Conservation (phyloP, 2,113 vertebrate genomes). For the Benitochromis conjunctus region DNA sequence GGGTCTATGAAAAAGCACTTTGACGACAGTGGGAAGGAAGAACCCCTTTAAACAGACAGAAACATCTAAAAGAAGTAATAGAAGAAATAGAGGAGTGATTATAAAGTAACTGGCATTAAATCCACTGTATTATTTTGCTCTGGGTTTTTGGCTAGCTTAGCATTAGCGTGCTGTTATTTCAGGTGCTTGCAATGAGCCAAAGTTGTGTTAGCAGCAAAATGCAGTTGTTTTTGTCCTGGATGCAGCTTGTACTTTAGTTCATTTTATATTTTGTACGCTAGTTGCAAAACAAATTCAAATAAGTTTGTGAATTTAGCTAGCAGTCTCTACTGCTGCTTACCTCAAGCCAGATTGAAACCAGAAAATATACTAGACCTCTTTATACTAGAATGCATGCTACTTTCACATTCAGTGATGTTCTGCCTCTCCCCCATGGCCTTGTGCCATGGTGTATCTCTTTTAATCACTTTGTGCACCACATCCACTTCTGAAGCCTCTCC, state of each 20-base stretch:
- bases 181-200: not conserved
- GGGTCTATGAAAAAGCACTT: not conserved
- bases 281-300: not conserved
- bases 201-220: not conserved
- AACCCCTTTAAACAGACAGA: not conserved
- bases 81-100: not conserved
- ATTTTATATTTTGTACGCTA: not conserved
- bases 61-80: not conserved
- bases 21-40: not conserved
- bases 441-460: not conserved
- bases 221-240: not conserved
- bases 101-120: not conserved
- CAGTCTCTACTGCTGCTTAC: not conserved
- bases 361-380: not conserved
- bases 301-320: not conserved
- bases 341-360: not conserved
- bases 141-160: not conserved
- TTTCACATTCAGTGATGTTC: not conserved
- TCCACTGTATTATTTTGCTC: not conserved
- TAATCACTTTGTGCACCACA: not conserved
- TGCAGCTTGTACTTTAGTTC: not conserved
- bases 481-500: slow-evolving; percentile 2
- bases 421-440: not conserved
- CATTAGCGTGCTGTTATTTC: not conserved
- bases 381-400: not conserved